Percentiles rank a stretch among this genome's conserved stretches.
phyloP scores from a whole-genome alignment of 2,888 invertebrate species.

The Halictus ligatus region DNA sequence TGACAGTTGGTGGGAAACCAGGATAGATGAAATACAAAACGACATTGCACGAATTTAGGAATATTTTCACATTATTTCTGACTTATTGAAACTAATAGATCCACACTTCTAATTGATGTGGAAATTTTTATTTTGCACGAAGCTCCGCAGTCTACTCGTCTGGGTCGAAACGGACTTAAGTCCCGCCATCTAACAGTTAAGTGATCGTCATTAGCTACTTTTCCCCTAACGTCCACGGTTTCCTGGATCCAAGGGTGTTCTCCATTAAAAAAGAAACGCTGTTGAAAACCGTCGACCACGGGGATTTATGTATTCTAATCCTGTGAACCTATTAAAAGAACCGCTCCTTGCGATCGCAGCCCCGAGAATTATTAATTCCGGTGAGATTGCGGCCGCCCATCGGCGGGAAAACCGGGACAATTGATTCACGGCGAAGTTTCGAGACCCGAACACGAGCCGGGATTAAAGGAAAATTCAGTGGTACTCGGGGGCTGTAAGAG shows the following conservation, averaged over 20 bases:
- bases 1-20: too few relatives aligned
- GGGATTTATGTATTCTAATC: slow-evolving; percentile 25
- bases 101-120: not conserved
- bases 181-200: too few relatives aligned
- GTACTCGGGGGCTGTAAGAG: not conserved
- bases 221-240: not conserved
- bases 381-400: slow-evolving; percentile 20
- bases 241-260: not conserved
- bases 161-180: too few relatives aligned
- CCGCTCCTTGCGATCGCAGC: slow-evolving; percentile 14
- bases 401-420: slow-evolving; percentile 25
- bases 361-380: slow-evolving; percentile 31
- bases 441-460: slow-evolving; percentile 7
- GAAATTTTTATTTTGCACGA: not conserved
- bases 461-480: slow-evolving; percentile 22
- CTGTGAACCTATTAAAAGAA: slow-evolving; percentile 35
- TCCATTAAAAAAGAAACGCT: not conserved
- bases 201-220: not conserved
- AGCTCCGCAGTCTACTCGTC: too few relatives aligned
- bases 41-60: too few relatives aligned
- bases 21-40: too few relatives aligned
- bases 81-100: too few relatives aligned
- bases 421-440: slow-evolving; percentile 26
- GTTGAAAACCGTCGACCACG: not conserved
- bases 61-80: too few relatives aligned